These are phyloP conservation scores for Scopus umbretta DNA, from an alignment of 2,113 vertebrate genomes.

Conservation along the genomic window DNA sequence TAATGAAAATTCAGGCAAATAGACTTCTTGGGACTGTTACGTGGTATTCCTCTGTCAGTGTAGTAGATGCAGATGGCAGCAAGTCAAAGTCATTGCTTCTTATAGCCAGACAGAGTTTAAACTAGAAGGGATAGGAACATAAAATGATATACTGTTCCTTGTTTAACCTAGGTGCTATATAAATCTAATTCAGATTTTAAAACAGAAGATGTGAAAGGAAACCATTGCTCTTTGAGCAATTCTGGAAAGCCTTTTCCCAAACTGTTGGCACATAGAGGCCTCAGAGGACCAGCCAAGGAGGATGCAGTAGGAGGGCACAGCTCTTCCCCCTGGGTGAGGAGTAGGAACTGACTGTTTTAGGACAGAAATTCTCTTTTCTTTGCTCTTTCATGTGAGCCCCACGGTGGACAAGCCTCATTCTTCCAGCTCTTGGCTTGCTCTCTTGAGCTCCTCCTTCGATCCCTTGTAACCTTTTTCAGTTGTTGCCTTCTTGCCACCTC, in stretches of 20 bases:
- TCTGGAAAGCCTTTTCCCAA: neutral
- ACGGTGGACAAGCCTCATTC: neutral
- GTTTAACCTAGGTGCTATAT: neutral
- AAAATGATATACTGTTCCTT: neutral
- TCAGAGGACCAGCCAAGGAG: neutral
- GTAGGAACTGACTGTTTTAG: accelerated
- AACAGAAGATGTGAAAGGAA: neutral
- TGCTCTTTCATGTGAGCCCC: neutral
- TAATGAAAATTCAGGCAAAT: slow-evolving; percentile 3
- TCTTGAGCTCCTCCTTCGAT: neutral
- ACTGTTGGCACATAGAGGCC: neutral
- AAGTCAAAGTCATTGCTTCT: neutral
- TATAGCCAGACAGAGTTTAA: neutral
- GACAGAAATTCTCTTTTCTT: neutral
- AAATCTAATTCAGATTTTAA: neutral
- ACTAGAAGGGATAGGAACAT: neutral
- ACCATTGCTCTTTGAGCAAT: neutral
- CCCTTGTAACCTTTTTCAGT: neutral
- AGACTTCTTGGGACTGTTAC: neutral
- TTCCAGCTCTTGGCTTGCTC: neutral
- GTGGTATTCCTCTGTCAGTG: neutral
- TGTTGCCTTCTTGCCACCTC: neutral
- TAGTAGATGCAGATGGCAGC: neutral
- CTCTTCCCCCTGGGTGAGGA: neutral
- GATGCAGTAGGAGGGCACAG: neutral